Base-by-base conservation (phyloP, 2,797 vertebrate genomes). In the Chelmon rostratus region DNA sequence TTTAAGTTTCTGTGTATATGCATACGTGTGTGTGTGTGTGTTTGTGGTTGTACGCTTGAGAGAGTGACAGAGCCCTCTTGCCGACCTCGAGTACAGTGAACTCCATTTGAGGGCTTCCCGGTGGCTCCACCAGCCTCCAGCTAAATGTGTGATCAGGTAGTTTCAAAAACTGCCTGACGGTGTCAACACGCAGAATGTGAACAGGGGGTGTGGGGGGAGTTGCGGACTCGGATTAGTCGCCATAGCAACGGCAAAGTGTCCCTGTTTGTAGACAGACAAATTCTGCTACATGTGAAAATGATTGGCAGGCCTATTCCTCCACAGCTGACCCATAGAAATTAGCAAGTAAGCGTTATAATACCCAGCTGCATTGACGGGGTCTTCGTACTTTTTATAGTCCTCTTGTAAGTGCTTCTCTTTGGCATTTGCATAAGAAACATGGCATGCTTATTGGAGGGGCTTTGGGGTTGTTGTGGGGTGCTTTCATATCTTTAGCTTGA, bases 311-410 rank as follows among this genome's bases (percentile, higher is more conserved):
- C 96, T 96, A 96, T 97, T 97, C 95, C 96, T 96, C 95, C 95
- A 95, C 96, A 97, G 95, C 96, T 98, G 97, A 98, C 97, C 97
- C 96, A 97, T 96, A 97, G 96, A 98, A 98, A 98, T 98, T 96
- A 97, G 96, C 96, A 94, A 97, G 96, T 97, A 96, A 97, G 96
- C 96, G 95, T 97, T 97, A 96, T 97, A 97, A 97, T 97, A 96
- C 96, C 95, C 94, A 93, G 93, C 95, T 96, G 95, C 96, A 96
- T 96, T 96, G 96, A 96, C 93, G 91, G 94, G 95, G 96, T 97
- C 96, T 97, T 94, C 95, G 93, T 96, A 97, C 97, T 96, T 92
- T 97, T 93, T 96, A 96, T 97, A 97, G 96, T 97, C 96, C 94
- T 96, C 97, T 97, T 96, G 96, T 97, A 98, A 97, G 96, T 97